Evolutionary conservation across 2,888 invertebrate genomes (phyloP), one percentile per base, ranked within the genome.

Genomic region (Drosophila picticornis): DNA sequence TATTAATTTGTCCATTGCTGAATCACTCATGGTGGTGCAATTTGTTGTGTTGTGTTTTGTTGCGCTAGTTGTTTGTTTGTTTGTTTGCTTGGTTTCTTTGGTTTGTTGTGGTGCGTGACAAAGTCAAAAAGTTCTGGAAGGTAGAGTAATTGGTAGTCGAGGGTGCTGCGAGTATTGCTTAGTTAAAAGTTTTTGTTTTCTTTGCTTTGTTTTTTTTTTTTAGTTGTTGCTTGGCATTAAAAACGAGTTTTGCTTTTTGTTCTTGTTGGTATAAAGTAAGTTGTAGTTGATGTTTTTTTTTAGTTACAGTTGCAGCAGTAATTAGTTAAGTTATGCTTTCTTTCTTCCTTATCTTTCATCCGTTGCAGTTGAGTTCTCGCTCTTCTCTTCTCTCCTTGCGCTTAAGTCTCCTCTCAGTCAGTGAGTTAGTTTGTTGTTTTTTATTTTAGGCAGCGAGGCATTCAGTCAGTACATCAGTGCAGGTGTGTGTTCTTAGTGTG

Each of bases 21-120:
- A 92, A 91, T 91, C 91, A 92, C 92, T 93, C 92, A 92, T 92
- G 89, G 84, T 91, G 89, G 80, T 81, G 77, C 77, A 60, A 55
- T 59, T 65, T 67, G 73, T 66, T 64, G 19, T 53, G 64, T 58
- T 62, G 52, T 70, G 43, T 46, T 46, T 1, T 63, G 64, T 69
- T 67, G 60, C 51, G 22, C 34, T 53, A 7, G 34, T 32, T 38
- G 13, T 64, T 67, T 48, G 13, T 62, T 66, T 72, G 27, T 53
- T 67, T 78, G 50, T 60, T 40, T 38, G 38, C 19, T 19, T 38
- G 38, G 27, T 50, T 50, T 27, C 11, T 19, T 51, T 67, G 57
- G 31, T 70, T 56, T 58, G 62, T 63, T 70, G 51, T 66, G 57
- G 61, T 55, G 60, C 52, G 73, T 72, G 56, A 52, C 68, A 63